A percentile compares a stretch with the other conserved stretches of the same genome.
Evolutionary conservation across 2,113 vertebrate species (phyloP).

Genomic region (Mandrillus leucophaeus): DNA sequence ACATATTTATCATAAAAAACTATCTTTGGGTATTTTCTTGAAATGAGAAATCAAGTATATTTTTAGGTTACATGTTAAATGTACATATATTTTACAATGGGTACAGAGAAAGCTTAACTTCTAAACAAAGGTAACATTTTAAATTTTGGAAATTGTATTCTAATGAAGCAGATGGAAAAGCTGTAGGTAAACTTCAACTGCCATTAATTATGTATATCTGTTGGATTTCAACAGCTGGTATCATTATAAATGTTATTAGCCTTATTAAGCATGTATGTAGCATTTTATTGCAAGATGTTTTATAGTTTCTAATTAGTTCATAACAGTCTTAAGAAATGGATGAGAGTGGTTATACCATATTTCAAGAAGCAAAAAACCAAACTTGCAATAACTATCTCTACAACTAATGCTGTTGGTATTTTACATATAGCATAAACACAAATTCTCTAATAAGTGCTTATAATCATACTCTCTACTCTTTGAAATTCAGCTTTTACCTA

Average conservation of each 20-base stretch:
- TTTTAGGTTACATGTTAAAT: background rate
- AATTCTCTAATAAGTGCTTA: background rate
- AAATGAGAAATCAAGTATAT: background rate
- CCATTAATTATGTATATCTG: conserved; percentile 78
- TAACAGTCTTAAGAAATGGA: conserved; percentile 41
- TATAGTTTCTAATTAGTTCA: conserved; percentile 52
- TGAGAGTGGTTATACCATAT: background rate
- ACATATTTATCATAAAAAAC: background rate
- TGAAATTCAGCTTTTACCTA: background rate
- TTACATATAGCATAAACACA: background rate
- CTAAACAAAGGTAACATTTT: background rate
- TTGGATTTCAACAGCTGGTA: conserved; percentile 74
- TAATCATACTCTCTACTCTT: background rate
- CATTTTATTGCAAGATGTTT: conserved; percentile 63
- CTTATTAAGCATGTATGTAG: conserved; percentile 69
- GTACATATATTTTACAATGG: background rate
- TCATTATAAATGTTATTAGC: conserved; percentile 73
- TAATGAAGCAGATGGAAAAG: conserved; percentile 75
- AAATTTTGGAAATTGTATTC: conserved; percentile 66
- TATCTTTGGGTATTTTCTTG: background rate
- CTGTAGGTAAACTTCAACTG: conserved; percentile 68
- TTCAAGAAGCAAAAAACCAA: background rate
- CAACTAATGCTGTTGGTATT: background rate
- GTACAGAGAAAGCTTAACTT: background rate
- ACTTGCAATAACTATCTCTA: background rate